phyloP scores from a whole-genome alignment of 2,113 vertebrate species.

The Recurvirostra avosetta region DNA sequence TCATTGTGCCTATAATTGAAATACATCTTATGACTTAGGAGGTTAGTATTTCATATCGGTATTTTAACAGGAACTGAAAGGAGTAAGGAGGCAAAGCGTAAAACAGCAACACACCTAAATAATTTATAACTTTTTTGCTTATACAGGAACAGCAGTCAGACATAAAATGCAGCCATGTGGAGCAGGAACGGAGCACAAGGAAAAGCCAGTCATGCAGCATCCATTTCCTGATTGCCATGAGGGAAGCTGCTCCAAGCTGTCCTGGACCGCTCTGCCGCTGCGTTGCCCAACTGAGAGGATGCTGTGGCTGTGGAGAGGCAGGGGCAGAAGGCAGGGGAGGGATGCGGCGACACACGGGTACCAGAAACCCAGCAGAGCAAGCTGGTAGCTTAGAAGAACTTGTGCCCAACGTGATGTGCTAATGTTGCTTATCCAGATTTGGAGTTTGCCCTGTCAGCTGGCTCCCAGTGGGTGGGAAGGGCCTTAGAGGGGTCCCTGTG shows the following conservation, averaged over 20 bases:
- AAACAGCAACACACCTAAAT: not conserved
- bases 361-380: not conserved
- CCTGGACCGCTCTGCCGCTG: not conserved
- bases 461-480: not conserved
- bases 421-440: not conserved
- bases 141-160: not conserved
- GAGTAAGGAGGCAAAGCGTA: not conserved
- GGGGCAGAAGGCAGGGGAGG: not conserved
- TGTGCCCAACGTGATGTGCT: not conserved
- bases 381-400: not conserved
- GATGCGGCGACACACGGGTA: fast-evolving
- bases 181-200: not conserved
- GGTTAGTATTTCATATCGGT: not conserved
- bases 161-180: not conserved
- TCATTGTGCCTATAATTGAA: not conserved
- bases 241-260: not conserved
- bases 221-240: not conserved
- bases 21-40: not conserved
- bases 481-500: not conserved
- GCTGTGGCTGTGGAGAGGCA: not conserved
- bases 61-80: not conserved
- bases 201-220: not conserved
- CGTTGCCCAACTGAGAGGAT: fast-evolving
- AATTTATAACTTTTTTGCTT: not conserved
- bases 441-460: not conserved